A percentile compares a stretch with the other conserved stretches of the same genome.
Evolutionary conservation across 2,888 invertebrate species (phyloP).

Genomic region (Drosophila hamatofila): DNA sequence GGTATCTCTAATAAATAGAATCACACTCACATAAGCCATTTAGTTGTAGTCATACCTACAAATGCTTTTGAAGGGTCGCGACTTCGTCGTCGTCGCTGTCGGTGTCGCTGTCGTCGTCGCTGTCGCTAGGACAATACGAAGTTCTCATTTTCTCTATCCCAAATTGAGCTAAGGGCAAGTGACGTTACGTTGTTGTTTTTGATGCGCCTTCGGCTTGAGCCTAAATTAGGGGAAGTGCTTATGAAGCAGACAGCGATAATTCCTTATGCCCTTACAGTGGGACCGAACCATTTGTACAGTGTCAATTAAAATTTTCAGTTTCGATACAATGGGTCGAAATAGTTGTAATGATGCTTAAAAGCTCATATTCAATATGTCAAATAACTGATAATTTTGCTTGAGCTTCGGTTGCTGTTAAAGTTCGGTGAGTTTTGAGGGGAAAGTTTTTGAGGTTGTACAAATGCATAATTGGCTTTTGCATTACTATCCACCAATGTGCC

Average conservation of each 20-base stretch:
- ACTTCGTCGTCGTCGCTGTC: neutral
- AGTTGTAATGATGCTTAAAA: too few species aligned
- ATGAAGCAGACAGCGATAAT: constrained; percentile 13
- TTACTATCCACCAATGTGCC: constrained; percentile 20
- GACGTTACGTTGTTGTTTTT: constrained; percentile 32
- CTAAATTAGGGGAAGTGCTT: constrained; percentile 38
- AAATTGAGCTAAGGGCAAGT: constrained; percentile 21
- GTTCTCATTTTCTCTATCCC: constrained; percentile 29
- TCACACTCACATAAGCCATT: constrained; percentile 22
- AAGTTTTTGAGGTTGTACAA: neutral
- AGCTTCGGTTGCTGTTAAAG: neutral
- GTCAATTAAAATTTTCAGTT: neutral
- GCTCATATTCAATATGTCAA: neutral
- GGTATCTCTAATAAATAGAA: constrained; percentile 6
- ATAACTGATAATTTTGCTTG: neutral
- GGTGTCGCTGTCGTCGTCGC: neutral
- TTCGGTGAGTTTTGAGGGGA: neutral
- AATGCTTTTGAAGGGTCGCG: constrained; percentile 1
- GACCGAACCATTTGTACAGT: neutral
- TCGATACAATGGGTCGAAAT: too few species aligned
- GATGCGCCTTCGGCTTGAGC: constrained; percentile 48
- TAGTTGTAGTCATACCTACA: constrained; percentile 16
- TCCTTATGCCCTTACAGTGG: constrained; percentile 20
- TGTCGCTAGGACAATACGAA: constrained; percentile 21
- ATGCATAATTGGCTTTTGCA: constrained; percentile 6